Evolutionary conservation across 2,888 invertebrate genomes (phyloP).

Genomic region (Pyrrhia umbra): DNA sequence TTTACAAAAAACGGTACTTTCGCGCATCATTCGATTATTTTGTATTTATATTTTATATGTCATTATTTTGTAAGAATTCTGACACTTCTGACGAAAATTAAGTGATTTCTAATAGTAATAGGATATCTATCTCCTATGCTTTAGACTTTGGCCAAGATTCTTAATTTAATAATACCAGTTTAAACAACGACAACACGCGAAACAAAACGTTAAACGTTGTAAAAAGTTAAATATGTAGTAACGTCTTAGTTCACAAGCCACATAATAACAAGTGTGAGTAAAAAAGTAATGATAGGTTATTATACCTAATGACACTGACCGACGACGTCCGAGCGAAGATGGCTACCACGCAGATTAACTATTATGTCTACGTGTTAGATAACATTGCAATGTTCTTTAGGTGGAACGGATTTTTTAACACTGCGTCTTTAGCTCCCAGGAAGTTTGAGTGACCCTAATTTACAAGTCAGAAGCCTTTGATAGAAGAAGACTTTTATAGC

Average conservation of each 20-base stretch:
- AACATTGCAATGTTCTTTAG: constrained; percentile 10
- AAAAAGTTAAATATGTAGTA: constrained; percentile 10
- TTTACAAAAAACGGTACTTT: no score
- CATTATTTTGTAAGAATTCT: no score
- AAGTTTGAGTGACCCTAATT: no score
- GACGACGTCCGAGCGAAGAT: constrained; percentile 8
- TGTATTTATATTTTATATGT: no score
- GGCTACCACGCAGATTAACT: constrained; percentile 14
- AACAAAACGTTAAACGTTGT: background rate
- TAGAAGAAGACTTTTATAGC: no score
- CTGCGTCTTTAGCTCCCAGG: background rate
- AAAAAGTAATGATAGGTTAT: constrained; percentile 43
- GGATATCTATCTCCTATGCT: no score
- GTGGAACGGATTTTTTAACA: constrained; percentile 3
- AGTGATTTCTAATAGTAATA: no score
- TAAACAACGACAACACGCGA: background rate
- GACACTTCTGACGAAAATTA: no score
- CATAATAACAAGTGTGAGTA: constrained; percentile 26
- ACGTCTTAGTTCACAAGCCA: constrained; percentile 22
- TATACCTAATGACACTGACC: constrained; percentile 29
- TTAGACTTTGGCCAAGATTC: no score
- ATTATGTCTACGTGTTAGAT: constrained; percentile 14
- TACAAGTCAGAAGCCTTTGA: no score
- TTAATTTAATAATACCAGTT: background rate
- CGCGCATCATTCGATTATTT: no score